Evolutionary conservation across 2,888 invertebrate genomes (phyloP).

Genomic region (Erebia palarica): DNA sequence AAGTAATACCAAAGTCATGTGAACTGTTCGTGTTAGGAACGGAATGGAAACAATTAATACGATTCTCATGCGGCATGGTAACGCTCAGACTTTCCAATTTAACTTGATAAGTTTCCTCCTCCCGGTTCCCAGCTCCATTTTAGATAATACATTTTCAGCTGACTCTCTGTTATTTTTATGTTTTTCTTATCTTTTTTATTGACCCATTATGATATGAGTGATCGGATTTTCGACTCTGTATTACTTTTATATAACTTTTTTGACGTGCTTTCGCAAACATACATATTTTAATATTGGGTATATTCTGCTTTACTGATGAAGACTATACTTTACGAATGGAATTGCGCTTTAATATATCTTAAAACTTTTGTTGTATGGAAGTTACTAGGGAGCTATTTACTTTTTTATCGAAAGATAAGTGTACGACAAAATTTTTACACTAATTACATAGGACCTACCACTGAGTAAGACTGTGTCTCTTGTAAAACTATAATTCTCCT

Average conservation of each 20-base stretch:
- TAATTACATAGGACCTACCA: no score
- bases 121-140: conserved; percentile 32
- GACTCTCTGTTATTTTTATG: conserved; percentile 38
- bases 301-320: background rate
- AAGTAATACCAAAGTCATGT: conserved; percentile 54
- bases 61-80: conserved; percentile 46
- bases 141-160: conserved; percentile 34
- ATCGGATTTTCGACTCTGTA: conserved; percentile 36
- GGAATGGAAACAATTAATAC: conserved; percentile 52
- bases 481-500: background rate
- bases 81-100: conserved; percentile 43
- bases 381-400: no score
- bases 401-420: no score
- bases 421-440: no score
- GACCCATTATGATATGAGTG: conserved; percentile 42
- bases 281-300: background rate
- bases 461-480: background rate
- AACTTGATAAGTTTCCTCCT: conserved; percentile 41
- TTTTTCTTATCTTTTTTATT: conserved; percentile 44
- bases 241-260: conserved; percentile 25
- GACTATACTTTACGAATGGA: background rate
- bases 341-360: background rate
- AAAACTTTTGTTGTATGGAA: background rate
- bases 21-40: conserved; percentile 48
- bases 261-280: background rate